Evolutionary conservation across 2,797 vertebrate genomes (phyloP), one percentile per base, ranked within the genome.

Genomic region (Iguana delicatissima): DNA sequence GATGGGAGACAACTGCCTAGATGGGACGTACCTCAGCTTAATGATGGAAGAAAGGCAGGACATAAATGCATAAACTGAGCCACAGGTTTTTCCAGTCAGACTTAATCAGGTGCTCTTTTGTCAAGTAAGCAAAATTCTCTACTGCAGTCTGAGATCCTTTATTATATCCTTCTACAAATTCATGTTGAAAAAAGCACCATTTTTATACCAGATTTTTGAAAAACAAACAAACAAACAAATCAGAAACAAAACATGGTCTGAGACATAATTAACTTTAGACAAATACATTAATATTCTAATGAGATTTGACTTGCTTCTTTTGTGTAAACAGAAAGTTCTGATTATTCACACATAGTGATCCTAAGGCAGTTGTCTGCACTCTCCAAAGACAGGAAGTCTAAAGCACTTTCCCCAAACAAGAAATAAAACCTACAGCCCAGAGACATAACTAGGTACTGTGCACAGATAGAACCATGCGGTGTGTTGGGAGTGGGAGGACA

Each of bases 261-360:
- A 91, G 92, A 35, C 74, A 93, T 89, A 92, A 82, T 91, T 0
- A 83, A 67, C 89, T 89, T 55, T 72, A 85, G 84, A 86, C 7
- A 86, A 83, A 52, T 46, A 85, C 24, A 90, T 89, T 94, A 18
- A 83, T 1, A 62, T 20, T 67, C 72, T 35, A 52, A 26, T 62
- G 81, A 94, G 7, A 14, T 55, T 0, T 69, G 84, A n/a, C 72
- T 29, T 73, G 94, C 79, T 50, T 89, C 52, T 42, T 83, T 87
- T 94, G 88, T 42, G 1, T 92, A 90, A 89, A 46, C 90, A 86
- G 93, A 89, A 74, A 42, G 22, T 20, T 42, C 24, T 2, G 20
- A 64, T 22, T 38, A 46, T 13, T 26, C 35, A 84, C 9, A 16
- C 52, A 42, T 1, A 7, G 2, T 38, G 6, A 74, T 26, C 6